phyloP scores from a whole-genome alignment of 1,140 invertebrate genomes.

The Drosophila parvula region DNA sequence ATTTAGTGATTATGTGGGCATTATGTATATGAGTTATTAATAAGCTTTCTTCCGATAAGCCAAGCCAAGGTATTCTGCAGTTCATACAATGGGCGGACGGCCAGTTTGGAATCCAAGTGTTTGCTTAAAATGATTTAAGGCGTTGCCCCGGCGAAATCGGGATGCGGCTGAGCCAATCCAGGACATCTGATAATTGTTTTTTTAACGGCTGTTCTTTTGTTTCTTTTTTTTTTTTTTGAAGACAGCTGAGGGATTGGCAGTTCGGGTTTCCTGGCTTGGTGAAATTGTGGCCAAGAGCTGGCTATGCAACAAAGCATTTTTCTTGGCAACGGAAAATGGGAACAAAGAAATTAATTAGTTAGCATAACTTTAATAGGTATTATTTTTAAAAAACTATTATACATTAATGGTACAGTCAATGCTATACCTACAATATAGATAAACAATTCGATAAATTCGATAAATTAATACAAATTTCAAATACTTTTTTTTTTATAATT shows the following conservation, averaged over 20 bases:
- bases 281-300: neutral
- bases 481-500: too few relatives aligned
- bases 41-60: conserved; percentile 74
- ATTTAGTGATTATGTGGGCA: conserved; percentile 71
- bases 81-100: conserved; percentile 62
- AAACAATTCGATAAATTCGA: too few relatives aligned
- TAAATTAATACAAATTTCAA: too few relatives aligned
- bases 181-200: conserved; percentile 66
- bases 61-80: conserved; percentile 28
- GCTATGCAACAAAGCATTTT: neutral
- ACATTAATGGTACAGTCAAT: too few relatives aligned
- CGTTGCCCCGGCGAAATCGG: conserved; percentile 47
- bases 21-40: conserved; percentile 73
- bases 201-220: conserved; percentile 13
- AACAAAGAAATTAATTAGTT: neutral
- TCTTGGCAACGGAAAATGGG: too few relatives aligned
- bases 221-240: conserved; percentile 3
- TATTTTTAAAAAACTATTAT: neutral
- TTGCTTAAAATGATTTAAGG: conserved; percentile 73
- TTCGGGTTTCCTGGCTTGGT: neutral
- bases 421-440: too few relatives aligned
- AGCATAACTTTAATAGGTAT: neutral
- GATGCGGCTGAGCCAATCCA: conserved; percentile 49
- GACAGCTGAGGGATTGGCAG: neutral
- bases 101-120: conserved; percentile 55